Conservation (phyloP, 2,888 invertebrate species). For the Bellardia bayeri region DNA sequence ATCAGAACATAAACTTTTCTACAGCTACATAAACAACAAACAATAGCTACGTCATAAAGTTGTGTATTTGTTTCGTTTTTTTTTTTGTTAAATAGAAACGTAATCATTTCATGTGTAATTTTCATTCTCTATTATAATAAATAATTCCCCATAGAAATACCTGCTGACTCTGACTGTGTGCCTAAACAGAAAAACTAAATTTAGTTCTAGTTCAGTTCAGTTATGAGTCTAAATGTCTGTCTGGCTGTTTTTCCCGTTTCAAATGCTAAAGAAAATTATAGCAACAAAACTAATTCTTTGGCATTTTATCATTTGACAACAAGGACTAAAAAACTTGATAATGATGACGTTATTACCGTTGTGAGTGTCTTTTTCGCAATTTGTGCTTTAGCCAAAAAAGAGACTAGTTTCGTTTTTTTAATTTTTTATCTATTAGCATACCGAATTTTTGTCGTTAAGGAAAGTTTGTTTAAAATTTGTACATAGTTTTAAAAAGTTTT, state of each 20-base stretch:
- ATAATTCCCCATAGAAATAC: slow-evolving; percentile 11
- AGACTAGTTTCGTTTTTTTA: background rate
- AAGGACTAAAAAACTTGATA: slow-evolving; percentile 22
- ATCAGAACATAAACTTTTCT: background rate
- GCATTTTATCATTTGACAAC: slow-evolving; percentile 16
- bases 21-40: background rate
- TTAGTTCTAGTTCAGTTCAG: slow-evolving; percentile 8
- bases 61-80: background rate
- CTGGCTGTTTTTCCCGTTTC: background rate
- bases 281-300: background rate
- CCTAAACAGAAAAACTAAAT: slow-evolving; percentile 7
- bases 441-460: no score
- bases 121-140: slow-evolving; percentile 5
- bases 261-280: background rate
- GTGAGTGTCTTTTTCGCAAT: background rate
- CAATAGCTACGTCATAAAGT: slow-evolving; percentile 30
- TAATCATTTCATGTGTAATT: slow-evolving; percentile 21
- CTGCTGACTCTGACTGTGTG: background rate
- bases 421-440: background rate
- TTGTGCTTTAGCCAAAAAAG: background rate
- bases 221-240: slow-evolving; percentile 2
- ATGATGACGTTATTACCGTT: slow-evolving; percentile 16
- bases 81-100: slow-evolving; percentile 5
- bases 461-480: no score
- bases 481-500: no score